Evolutionary conservation across 2,888 invertebrate species (phyloP), one percentile per base, ranked within the genome.

Genomic region (Epirrhoe tristata): DNA sequence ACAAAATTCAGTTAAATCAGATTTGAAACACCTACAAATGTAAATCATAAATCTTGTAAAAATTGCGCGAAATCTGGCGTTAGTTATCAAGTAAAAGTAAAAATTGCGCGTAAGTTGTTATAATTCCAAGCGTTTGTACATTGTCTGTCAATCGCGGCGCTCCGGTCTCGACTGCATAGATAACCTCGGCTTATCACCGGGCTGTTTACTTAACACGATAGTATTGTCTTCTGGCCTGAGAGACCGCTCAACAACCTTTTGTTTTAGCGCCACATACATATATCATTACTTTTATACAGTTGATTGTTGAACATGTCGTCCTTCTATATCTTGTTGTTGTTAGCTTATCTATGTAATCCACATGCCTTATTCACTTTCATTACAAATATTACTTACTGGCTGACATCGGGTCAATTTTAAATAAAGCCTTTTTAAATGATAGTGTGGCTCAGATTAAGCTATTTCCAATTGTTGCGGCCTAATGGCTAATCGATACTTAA

Each of bases 101-200:
- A n/a, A n/a, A n/a, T n/a, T n/a, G n/a, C n/a, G 36, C 10, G 43
- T 14, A 48, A 48, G 39, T 12, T 3, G 12, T 43, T 39, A 10
- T 36, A 5, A 24, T 24, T 24, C 24, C 24, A 43, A 43, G 39
- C 2, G 39, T 12, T 43, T 43, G 39, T 12, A 65, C 58, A 63
- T 71, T 58, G 66, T 67, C 74, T 77, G 74, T 73, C 78, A 81
- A 82, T 81, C 80, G 78, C 76, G 67, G 77, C 75, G 74, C 67
- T 66, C 71, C 71, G 74, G 74, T 78, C 77, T 82, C 81, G 80
- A 84, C 83, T 86, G 81, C 75, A 74, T 57, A 84, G 92, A 92
- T 91, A 91, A 89, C 89, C 88, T 85, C 82, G 80, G 70, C 81
- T 89, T 92, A 92, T 91, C 91, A 81, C 67, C 77, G n/a, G n/a